A percentile compares a stretch with the other conserved stretches of the same genome.
These are phyloP conservation scores for Lepus oiostolus DNA, from an alignment of 2,797 vertebrate genomes.

Conservation along the genomic window DNA sequence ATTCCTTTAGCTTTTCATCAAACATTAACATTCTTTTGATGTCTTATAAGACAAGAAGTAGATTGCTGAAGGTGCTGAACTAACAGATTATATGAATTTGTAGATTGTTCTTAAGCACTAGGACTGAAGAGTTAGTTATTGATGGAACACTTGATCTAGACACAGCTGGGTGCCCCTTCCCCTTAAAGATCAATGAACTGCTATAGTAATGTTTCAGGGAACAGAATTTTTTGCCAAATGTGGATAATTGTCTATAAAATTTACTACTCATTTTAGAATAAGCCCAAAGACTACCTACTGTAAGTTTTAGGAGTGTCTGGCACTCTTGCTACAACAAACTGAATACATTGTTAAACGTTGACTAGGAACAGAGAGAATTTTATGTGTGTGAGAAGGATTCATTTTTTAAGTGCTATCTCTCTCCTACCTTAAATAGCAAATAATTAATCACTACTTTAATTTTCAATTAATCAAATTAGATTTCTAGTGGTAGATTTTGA, in stretches of 20 bases:
- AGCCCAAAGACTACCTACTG: background rate
- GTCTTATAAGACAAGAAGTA: background rate
- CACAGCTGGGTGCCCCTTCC: background rate
- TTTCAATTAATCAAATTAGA: constrained; percentile 82
- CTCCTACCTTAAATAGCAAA: constrained; percentile 63
- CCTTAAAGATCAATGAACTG: background rate
- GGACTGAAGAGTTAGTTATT: background rate
- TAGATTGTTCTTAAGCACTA: background rate
- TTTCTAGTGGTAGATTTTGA: constrained; percentile 81
- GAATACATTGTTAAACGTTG: constrained; percentile 42
- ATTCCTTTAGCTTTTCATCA: background rate
- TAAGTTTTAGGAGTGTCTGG: constrained; percentile 28
- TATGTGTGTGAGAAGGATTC: constrained; percentile 57
- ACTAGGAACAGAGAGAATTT: constrained; percentile 63
- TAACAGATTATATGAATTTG: background rate
- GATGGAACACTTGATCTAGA: background rate
- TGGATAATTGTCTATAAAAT: constrained; percentile 57
- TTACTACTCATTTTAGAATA: background rate
- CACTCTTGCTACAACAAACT: background rate
- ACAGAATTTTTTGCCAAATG: constrained; percentile 28
- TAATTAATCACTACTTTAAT: constrained; percentile 82
- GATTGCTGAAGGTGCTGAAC: background rate
- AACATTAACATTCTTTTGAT: constrained; percentile 10
- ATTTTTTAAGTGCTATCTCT: constrained; percentile 62
- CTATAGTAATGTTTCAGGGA: constrained; percentile 45